Conservation (phyloP, 2,797 vertebrate genomes). For the Gobionotothen gibberifrons region DNA sequence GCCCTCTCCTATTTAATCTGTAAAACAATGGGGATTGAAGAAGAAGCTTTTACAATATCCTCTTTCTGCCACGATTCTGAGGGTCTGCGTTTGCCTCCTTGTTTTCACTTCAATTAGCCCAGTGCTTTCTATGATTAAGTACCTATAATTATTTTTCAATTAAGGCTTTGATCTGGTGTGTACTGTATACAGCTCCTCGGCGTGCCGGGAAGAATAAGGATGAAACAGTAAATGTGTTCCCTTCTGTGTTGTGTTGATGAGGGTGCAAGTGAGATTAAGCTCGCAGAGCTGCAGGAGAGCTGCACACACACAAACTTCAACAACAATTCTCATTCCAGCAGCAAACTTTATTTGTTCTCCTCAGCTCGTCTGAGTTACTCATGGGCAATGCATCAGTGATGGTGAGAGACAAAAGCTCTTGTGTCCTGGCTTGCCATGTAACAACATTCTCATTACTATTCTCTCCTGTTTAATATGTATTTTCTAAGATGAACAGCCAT, state of each 20-base stretch:
- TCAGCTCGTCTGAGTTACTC: not conserved
- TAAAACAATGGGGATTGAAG: constrained; percentile 99
- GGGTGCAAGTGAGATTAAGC: constrained; percentile 80
- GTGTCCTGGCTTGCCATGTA: not conserved
- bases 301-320: constrained; percentile 52
- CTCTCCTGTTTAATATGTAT: not conserved
- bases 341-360: constrained; percentile 22
- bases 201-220: constrained; percentile 80
- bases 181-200: constrained; percentile 87
- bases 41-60: constrained; percentile 97
- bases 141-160: constrained; percentile 99
- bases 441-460: not conserved
- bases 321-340: constrained; percentile 31
- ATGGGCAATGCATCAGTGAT: not conserved
- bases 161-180: constrained; percentile 98
- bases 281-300: constrained; percentile 64
- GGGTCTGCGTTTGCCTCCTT: constrained; percentile 94
- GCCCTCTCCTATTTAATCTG: constrained; percentile 99
- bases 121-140: constrained; percentile 99
- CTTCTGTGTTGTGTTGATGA: constrained; percentile 82
- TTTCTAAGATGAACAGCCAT: not conserved
- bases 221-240: constrained; percentile 86
- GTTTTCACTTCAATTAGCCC: constrained; percentile 98
- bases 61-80: constrained; percentile 95
- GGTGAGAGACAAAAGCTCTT: not conserved